These are phyloP conservation scores for Acanthopagrus latus DNA, from an alignment of 2,797 vertebrate species.

Conservation along the genomic window DNA sequence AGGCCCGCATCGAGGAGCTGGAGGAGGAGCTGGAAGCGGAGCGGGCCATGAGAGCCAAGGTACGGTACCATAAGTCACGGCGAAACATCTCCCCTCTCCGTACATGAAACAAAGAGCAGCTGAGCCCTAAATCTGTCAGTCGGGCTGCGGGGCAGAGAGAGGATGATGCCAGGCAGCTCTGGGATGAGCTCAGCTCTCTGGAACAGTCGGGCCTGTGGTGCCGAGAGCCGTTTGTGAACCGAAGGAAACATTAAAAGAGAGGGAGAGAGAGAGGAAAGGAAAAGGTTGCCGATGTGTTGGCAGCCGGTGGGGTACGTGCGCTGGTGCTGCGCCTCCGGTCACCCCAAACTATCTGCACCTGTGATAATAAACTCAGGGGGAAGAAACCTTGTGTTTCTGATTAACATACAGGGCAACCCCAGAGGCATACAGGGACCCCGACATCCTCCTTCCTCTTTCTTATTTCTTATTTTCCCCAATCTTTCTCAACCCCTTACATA, in stretches of 20 bases:
- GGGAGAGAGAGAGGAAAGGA: neutral
- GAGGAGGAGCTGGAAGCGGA: conserved; percentile 90
- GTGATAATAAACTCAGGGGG: conserved; percentile 75
- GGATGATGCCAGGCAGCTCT: conserved; percentile 5
- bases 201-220: neutral
- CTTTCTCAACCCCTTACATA: neutral
- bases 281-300: conserved; percentile 26
- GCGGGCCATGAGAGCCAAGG: conserved; percentile 85
- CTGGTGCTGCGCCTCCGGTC: conserved; percentile 53
- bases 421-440: conserved; percentile 51
- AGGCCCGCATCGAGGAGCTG: conserved; percentile 89
- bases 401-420: conserved; percentile 70
- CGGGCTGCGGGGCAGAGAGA: conserved; percentile 9
- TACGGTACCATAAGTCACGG: conserved; percentile 42
- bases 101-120: conserved; percentile 23
- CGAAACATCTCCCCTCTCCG: neutral
- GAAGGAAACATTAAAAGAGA: conserved; percentile 12
- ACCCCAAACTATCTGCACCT: conserved; percentile 82
- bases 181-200: conserved; percentile 21
- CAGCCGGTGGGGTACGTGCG: conserved; percentile 51
- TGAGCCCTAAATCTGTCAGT: conserved; percentile 27
- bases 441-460: conserved; percentile 38
- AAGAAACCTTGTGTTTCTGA: conserved; percentile 69
- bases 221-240: conserved; percentile 6
- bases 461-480: conserved; percentile 28